Conservation (phyloP, 92 coral and sea anemone genomes). For the Epizoanthus ramosus region DNA sequence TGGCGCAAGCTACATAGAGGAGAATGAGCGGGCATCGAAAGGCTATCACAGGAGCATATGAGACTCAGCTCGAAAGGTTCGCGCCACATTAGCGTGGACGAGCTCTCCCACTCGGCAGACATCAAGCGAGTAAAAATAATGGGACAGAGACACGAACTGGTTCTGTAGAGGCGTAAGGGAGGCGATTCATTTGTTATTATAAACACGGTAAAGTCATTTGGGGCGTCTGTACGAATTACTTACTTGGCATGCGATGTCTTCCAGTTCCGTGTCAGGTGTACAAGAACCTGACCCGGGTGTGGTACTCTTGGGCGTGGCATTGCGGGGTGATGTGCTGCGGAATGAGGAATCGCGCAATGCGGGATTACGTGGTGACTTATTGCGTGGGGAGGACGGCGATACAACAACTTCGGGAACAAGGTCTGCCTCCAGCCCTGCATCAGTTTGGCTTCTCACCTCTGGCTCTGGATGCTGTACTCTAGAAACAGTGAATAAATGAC, state of each 20-base stretch:
- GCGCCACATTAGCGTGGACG: no score
- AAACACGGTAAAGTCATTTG: background rate
- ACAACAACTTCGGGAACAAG: slow-evolving; percentile 55
- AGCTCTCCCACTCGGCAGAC: no score
- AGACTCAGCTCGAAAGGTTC: no score
- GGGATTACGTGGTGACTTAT: background rate
- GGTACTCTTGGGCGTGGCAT: slow-evolving; percentile 19
- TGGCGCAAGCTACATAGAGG: no score
- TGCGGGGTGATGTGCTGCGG: background rate
- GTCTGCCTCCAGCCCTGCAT: slow-evolving; percentile 37
- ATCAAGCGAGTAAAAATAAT: no score
- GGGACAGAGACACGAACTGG: no score
- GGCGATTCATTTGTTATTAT: no score
- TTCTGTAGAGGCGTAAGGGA: no score
- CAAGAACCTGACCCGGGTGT: slow-evolving; percentile 29
- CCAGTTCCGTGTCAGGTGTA: slow-evolving; percentile 2
- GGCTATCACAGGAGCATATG: no score
- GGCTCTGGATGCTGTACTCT: slow-evolving; percentile 77
- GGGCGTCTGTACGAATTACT: background rate
- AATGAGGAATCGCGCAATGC: slow-evolving; percentile 16
- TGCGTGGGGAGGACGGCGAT: slow-evolving; percentile 45
- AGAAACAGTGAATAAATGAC: background rate
- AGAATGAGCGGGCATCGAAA: no score
- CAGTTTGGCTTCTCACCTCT: slow-evolving; percentile 60
- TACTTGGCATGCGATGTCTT: slow-evolving; percentile 14